Base-by-base conservation (phyloP, 2,888 invertebrate genomes). In the Euzetes globulus region DNA sequence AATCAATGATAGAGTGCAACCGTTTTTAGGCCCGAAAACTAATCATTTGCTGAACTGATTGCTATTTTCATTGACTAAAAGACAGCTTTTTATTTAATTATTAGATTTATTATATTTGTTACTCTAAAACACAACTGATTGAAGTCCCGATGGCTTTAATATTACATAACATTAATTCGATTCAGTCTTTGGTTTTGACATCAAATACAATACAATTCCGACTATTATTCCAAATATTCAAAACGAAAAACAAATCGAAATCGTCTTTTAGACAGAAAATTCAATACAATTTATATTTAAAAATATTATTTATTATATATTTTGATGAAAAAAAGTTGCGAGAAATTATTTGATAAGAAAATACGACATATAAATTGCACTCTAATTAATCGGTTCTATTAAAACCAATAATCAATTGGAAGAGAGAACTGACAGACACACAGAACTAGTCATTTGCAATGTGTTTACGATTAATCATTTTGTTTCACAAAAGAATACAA, bases 371-470 rank as follows among this genome's bases (percentile, higher is more conserved):
- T 33, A 17, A 33, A 60, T 60, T 60, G 33, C 60, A 60, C 33
- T 60, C 33, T 15, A 29, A 60, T 27, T 33, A 15, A 60, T 33
- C 33, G 33, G 29, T 60, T 29, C 17, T 60, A 60, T 27, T 27
- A 29, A 29, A 17, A 60, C 33, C 27, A 17, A 29, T 60, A 33
- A 29, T 33, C 29, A 60, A 33, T 60, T 33, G 33, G 27, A 25
- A 15, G 6, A 60, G 17, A 33, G 60, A 60, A 17, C 60, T 27
- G 52, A 52, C 52, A 52, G 52, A 22, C n/a, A 19, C 27, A 22
- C 37, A 68, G 41, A 45, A 68, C 68, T 68, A 68, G 68, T 68
- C 68, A 68, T 68, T 68, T 68, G 68, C 68, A 68, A 68, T 68
- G 68, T 68, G 41, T 37, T 68, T 37, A 41, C 33, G 13, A n/a